Evolutionary conservation across 1,140 invertebrate genomes (phyloP), one percentile per base, ranked within the genome.

Genomic region (Drosophila quadrilineata): DNA sequence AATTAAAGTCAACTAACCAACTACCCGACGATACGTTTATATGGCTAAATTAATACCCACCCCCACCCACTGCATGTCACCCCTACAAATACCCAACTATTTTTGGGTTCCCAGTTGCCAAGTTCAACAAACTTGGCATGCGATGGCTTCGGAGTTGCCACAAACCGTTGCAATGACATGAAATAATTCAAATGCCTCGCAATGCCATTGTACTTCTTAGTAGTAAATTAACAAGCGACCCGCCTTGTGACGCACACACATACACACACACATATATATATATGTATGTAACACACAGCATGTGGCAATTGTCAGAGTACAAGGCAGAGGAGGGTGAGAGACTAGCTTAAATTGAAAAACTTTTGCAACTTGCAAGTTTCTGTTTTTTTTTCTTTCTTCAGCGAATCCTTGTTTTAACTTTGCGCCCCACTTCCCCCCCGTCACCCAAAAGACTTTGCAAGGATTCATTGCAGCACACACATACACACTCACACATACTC

Each of bases 281-380:
- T 6, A 5, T 16, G 21, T 2, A 3, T 17, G 3, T 12, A 52
- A 45, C 48, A 53, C 26, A 46, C 16, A 38, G 59, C 52, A 9
- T 48, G 52, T 41, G 48, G 57, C 33, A 17, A 29, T 14, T 9
- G 2, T 3, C 6, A 5, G 8, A 31, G 26, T 3, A 22, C 6
- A 10, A 46, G 28, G n/a, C 40, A 31, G 19, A 33, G 29, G 22
- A 14, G 43, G 24, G 9, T 5, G 14, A 12, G 12, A 26, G 28
- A 19, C 52, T 57, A 38, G 77, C 64, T 73, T 73, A 84, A 84
- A 84, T 84, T 84, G 77, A 84, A 84, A 84, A 84, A 84, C 40
- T 84, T 84, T 84, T 65, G 49, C 64, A 76, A 77, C 64, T 77
- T 64, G 56, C 59, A 84, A 84, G 59, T 84, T 84, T n/a, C n/a